Evolutionary conservation across 2,113 vertebrate genomes (phyloP).

Genomic region (Rhombomys opimus): DNA sequence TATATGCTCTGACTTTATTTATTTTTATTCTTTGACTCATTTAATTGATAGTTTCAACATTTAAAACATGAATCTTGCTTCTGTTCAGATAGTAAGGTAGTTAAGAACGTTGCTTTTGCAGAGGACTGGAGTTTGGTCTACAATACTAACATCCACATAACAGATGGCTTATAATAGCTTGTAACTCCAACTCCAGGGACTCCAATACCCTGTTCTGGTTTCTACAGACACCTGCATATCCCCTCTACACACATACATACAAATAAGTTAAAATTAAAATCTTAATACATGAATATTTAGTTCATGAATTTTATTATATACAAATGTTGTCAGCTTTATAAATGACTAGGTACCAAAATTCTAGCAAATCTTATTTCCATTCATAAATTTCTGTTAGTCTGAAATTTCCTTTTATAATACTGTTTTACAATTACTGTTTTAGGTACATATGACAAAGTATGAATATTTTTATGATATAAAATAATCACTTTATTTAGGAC

Average conservation of each 20-base stretch:
- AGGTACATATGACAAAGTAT: neutral
- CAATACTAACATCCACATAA: neutral
- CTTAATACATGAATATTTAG: neutral
- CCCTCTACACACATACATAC: neutral
- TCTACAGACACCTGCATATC: neutral
- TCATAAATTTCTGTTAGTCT: neutral
- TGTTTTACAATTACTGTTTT: neutral
- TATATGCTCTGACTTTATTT: neutral
- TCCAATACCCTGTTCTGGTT: neutral
- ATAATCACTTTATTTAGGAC: slow-evolving; percentile 6
- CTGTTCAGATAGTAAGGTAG: neutral
- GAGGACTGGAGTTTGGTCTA: neutral
- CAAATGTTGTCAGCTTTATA: neutral
- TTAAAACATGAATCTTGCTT: neutral
- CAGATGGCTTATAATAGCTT: neutral
- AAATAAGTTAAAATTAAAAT: neutral
- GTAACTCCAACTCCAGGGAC: neutral
- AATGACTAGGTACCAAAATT: neutral
- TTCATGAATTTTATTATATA: neutral
- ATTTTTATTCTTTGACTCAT: neutral
- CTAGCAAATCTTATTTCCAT: neutral
- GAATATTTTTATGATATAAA: neutral
- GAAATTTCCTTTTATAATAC: neutral
- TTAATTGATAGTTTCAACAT: slow-evolving; percentile 38
- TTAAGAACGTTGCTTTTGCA: neutral